Conservation (phyloP, 2,113 vertebrate species). For the Chaetops frenatus region DNA sequence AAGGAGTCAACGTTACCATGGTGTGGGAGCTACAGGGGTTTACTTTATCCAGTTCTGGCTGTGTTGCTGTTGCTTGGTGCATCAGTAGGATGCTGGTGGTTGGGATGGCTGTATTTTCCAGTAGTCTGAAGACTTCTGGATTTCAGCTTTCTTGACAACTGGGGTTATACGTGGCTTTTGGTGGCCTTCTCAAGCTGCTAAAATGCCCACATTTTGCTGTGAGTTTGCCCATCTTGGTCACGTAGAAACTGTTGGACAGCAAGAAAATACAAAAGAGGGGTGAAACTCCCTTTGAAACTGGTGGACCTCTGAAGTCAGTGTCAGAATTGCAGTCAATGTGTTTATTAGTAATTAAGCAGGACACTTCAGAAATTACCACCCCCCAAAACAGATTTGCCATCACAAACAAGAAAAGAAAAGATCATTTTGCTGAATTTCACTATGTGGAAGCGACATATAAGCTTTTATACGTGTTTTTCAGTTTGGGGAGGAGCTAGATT, state of each 20-base stretch:
- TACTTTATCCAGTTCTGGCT: background rate
- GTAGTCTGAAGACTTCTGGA: background rate
- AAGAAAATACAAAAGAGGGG: background rate
- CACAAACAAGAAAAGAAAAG: background rate
- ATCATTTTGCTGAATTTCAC: background rate
- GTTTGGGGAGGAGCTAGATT: background rate
- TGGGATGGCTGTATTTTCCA: background rate
- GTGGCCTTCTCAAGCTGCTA: background rate
- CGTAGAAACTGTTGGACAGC: background rate
- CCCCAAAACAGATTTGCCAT: background rate
- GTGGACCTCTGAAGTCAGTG: background rate
- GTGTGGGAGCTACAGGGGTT: background rate
- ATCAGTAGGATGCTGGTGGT: background rate
- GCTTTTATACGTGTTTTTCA: background rate
- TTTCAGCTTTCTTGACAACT: background rate
- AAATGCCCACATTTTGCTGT: background rate
- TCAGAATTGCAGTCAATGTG: background rate
- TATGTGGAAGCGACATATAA: accelerated
- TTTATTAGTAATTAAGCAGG: background rate
- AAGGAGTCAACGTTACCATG: accelerated
- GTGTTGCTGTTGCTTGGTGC: background rate
- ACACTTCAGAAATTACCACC: background rate
- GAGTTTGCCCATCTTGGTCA: background rate
- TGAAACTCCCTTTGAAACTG: background rate
- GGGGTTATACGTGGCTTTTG: background rate